Evolutionary conservation across 92 coral and sea anemone species (phyloP).

Genomic region (Phenganax subtilis): DNA sequence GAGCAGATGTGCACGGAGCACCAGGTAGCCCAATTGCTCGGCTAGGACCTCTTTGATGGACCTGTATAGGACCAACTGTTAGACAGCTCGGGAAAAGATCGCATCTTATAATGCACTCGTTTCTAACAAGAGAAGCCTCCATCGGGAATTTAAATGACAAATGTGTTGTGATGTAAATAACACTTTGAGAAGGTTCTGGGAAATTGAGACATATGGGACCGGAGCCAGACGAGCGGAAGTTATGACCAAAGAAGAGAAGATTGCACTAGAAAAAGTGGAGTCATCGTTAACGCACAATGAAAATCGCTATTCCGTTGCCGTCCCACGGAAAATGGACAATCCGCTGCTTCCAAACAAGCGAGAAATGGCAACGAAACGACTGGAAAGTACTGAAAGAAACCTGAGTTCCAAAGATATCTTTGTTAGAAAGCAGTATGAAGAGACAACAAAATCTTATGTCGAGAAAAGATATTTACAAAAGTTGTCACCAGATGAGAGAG

Average conservation of each 20-base stretch:
- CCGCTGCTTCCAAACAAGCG: constrained; percentile 14
- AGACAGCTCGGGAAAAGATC: constrained; percentile 1
- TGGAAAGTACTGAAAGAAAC: constrained; percentile 23
- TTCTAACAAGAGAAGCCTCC: constrained; percentile 1
- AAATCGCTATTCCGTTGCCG: constrained; percentile 1
- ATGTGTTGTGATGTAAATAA: constrained; percentile 3
- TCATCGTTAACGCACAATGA: constrained; percentile 25
- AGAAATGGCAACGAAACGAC: constrained; percentile 27
- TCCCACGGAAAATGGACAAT: constrained; percentile 29
- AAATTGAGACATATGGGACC: constrained; percentile 21
- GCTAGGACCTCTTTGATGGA: constrained; percentile 13
- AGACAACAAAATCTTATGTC: not conserved
- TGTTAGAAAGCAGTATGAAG: constrained; percentile 1
- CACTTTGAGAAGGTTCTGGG: constrained; percentile 29
- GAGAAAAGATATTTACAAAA: constrained; percentile 1
- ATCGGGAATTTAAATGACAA: not conserved
- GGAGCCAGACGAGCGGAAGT: not conserved
- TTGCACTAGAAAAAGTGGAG: constrained; percentile 8
- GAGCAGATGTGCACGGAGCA: not conserved
- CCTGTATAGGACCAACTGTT: not conserved
- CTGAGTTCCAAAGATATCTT: constrained; percentile 19
- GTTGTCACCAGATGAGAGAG: not conserved
- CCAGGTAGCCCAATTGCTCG: constrained; percentile 9
- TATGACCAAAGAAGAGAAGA: constrained; percentile 31
- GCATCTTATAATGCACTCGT: constrained; percentile 23